Base-by-base conservation (phyloP, 2,797 vertebrate species). In the Phoeniculus purpureus region DNA sequence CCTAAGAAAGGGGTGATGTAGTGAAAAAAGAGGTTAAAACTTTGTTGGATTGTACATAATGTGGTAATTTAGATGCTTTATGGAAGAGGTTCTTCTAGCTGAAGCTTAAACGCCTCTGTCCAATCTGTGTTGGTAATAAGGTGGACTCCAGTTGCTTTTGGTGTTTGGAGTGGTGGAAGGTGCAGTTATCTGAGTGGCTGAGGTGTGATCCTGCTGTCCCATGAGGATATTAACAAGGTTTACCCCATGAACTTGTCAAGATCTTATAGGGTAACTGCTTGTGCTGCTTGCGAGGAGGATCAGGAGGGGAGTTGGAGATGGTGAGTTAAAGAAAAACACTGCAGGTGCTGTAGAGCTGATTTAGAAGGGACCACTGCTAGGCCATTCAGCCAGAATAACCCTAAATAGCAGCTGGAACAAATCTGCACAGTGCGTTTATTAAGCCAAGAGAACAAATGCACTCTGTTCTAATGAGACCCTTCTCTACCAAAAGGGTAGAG, bases 211-310 rank as follows among this genome's bases (percentile, higher is more conserved):
- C n/a, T 65, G 32, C 1, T n/a, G 50, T 1, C 20, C 26, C 62
- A 4, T 19, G 4, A 62, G 47, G 56, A 5, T 21, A 34, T 70
- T 29, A 64, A 54, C 43, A 59, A 3, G 14, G 13, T 12, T 21
- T 81, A 40, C 23, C 13, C 1, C 2, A 4, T 25, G 16, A 65
- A 43, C 37, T 81, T 5, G 0, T 34, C 13, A 5, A 37, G 27
- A 34, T 22, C 0, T 0, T 17, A 5, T 1, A 15, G 47, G 56
- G 3, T 10, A n/a, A 27, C 14, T 87, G 7, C 4, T 68, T 59
- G 15, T 75, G 14, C 15, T 7, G 0, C 13, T 40, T 6, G 9
- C 2, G 10, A 22, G 37, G 11, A 31, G 47, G 21, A 16, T n/a
- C 52, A 52, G 70, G 72, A 76, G 32, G 6, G 17, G 20, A 54